These are phyloP conservation scores for Cyphotilapia sp. DNA, from an alignment of 2,113 vertebrate genomes.

Conservation along the genomic window DNA sequence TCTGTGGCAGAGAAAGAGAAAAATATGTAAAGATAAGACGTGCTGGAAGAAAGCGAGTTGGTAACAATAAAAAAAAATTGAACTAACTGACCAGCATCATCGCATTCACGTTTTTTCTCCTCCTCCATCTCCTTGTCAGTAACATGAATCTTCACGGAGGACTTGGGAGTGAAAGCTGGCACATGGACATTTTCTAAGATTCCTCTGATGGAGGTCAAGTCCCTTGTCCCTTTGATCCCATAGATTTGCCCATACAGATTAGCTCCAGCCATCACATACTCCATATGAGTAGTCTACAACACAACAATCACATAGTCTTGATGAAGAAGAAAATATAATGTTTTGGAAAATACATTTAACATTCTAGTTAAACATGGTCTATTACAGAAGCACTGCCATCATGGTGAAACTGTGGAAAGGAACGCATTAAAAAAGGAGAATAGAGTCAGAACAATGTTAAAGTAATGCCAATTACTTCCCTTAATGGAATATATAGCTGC, in stretches of 20 bases:
- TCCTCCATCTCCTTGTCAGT: slow-evolving; percentile 58
- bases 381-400: not conserved
- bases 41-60: not conserved
- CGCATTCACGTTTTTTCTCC: slow-evolving; percentile 4
- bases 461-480: not conserved
- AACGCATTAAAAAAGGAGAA: not conserved
- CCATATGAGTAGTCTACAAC: slow-evolving; percentile 74
- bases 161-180: slow-evolving; percentile 47
- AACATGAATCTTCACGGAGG: slow-evolving; percentile 54
- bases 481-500: not conserved
- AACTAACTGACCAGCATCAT: slow-evolving; percentile 47
- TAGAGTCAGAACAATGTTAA: not conserved
- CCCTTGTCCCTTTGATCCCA: slow-evolving; percentile 55
- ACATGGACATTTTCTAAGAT: slow-evolving; percentile 48
- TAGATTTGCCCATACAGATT: slow-evolving; percentile 77
- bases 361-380: not conserved
- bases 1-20: slow-evolving; percentile 52
- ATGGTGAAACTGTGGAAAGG: not conserved
- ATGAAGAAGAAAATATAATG: not conserved
- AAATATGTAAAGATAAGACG: not conserved
- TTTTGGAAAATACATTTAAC: not conserved
- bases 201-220: not conserved
- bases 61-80: not conserved
- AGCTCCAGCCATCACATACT: slow-evolving; percentile 78
- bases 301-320: not conserved